Evolutionary conservation across 2,113 vertebrate species (phyloP).

Genomic region (Laterallus jamaicensis): DNA sequence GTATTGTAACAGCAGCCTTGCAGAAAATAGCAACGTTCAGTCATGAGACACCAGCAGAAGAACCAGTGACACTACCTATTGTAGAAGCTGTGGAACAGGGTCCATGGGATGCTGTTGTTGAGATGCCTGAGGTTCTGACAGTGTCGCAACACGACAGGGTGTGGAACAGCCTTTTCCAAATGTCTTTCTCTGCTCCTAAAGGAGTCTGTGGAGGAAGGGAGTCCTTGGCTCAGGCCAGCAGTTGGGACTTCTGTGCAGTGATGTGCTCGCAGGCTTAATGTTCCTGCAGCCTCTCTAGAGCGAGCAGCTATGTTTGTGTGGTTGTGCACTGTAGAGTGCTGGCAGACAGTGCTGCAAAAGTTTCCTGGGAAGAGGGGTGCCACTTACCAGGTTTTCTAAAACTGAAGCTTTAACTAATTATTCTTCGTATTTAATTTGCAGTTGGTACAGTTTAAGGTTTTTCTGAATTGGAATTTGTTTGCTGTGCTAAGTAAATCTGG

Average conservation of each 20-base stretch:
- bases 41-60: not conserved
- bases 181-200: not conserved
- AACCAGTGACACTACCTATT: not conserved
- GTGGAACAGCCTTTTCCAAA: not conserved
- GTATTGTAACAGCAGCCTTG: not conserved
- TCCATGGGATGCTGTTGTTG: not conserved
- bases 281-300: not conserved
- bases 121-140: not conserved
- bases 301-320: not conserved
- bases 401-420: constrained; percentile 7
- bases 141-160: accelerated
- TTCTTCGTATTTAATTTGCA: not conserved
- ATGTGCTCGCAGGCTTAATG: not conserved
- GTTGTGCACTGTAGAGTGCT: accelerated
- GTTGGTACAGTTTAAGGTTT: not conserved
- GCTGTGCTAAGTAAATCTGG: not conserved
- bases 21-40: not conserved
- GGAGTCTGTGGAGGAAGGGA: not conserved
- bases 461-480: constrained; percentile 42
- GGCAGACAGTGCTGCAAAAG: accelerated
- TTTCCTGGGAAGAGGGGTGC: not conserved
- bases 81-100: not conserved
- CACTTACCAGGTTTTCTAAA: not conserved
- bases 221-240: not conserved
- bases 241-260: not conserved